Percentiles rank a stretch among this genome's conserved stretches.
Evolutionary conservation across 1,140 invertebrate species (phyloP).

Genomic region (Nasonia vitripennis): DNA sequence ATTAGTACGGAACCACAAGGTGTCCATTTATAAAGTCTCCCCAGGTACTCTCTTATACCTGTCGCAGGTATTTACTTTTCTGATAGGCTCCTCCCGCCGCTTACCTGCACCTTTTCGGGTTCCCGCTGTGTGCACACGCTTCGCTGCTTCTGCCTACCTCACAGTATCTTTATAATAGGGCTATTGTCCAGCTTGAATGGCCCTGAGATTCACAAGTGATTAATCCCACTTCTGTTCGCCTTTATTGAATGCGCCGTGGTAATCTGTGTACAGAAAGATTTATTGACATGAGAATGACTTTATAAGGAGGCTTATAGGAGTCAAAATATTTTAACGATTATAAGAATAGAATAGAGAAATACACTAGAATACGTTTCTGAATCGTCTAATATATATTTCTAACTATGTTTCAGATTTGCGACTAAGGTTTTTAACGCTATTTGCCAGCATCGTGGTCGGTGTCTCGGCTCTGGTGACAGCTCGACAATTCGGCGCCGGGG

Average conservation of each 20-base stretch:
- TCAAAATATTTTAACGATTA: no score
- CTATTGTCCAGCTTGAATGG: not conserved
- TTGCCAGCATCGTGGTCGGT: constrained; percentile 89
- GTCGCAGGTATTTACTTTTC: not conserved
- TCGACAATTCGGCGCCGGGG: constrained; percentile 89
- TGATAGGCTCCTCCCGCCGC: not conserved
- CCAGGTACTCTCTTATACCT: not conserved
- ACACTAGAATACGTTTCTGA: not conserved
- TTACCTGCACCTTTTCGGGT: not conserved
- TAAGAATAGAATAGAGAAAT: no score
- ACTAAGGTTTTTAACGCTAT: constrained; percentile 91
- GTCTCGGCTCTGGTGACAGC: constrained; percentile 87
- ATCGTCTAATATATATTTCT: not conserved
- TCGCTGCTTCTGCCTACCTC: no score
- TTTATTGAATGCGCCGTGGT: not conserved
- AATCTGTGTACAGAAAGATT: not conserved
- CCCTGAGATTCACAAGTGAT: no score
- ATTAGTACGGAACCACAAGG: not conserved
- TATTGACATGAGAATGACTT: no score
- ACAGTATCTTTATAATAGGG: no score
- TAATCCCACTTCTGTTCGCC: no score
- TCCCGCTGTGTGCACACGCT: no score
- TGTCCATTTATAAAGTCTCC: not conserved
- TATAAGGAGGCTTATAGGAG: no score
- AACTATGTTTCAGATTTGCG: constrained; percentile 84